These are phyloP conservation scores for Drosophila limbata DNA, from an alignment of 2,888 invertebrate species.

Conservation along the genomic window DNA sequence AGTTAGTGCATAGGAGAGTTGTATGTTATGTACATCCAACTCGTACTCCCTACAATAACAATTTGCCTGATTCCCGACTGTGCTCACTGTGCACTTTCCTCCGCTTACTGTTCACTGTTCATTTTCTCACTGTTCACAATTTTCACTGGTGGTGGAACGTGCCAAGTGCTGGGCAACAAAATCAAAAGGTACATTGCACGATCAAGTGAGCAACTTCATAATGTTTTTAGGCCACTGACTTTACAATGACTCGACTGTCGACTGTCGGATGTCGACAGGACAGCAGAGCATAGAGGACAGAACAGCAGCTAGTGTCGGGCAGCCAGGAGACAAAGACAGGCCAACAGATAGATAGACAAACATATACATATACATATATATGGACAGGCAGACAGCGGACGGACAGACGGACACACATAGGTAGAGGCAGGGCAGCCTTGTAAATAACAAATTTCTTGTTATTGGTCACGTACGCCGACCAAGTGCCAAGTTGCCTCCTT, in stretches of 20 bases:
- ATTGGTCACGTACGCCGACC: slow-evolving; percentile 74
- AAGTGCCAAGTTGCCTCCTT: slow-evolving; percentile 67
- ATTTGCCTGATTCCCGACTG: background rate
- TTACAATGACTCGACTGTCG: slow-evolving; percentile 65
- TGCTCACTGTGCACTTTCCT: background rate
- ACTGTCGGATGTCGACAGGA: slow-evolving; percentile 7
- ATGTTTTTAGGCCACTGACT: slow-evolving; percentile 80
- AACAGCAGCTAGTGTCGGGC: background rate
- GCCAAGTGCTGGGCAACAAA: slow-evolving; percentile 82
- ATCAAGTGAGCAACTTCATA: slow-evolving; percentile 83
- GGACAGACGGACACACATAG: background rate
- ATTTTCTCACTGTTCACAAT: background rate
- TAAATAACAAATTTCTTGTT: slow-evolving; percentile 69
- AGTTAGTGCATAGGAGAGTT: slow-evolving; percentile 10
- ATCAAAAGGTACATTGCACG: slow-evolving; percentile 84
- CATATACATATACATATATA: background rate
- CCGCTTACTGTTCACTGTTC: background rate
- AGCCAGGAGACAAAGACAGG: slow-evolving; percentile 26
- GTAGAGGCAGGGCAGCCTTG: slow-evolving; percentile 38
- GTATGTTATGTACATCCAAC: slow-evolving; percentile 5
- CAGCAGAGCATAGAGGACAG: slow-evolving; percentile 8
- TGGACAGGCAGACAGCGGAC: slow-evolving; percentile 4
- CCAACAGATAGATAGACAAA: slow-evolving; percentile 17
- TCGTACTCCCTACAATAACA: background rate
- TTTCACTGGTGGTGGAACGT: slow-evolving; percentile 62